Percentiles rank a stretch among this genome's conserved stretches.
Conservation (phyloP, 2,113 vertebrate genomes). For the Tylochromis polylepis region DNA sequence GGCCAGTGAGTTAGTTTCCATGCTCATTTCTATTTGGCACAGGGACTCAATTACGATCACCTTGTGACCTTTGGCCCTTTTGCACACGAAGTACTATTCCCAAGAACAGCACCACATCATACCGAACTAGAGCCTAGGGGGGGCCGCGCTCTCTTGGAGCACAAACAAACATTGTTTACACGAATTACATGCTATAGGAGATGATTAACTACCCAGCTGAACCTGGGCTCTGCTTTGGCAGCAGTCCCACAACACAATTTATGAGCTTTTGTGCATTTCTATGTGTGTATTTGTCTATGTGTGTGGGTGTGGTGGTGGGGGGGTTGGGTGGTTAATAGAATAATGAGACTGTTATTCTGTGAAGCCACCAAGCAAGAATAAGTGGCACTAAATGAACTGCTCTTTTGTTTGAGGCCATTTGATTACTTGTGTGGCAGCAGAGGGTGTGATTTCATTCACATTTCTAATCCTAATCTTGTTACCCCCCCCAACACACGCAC, state of each 20-base stretch:
- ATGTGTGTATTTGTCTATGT: neutral
- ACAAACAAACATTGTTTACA: conserved; percentile 56
- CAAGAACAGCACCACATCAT: conserved; percentile 13
- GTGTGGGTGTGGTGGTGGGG: neutral
- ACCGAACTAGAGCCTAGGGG: conserved; percentile 25
- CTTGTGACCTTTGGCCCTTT: conserved; percentile 51
- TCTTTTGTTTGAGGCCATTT: conserved; percentile 60
- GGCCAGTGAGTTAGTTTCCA: neutral
- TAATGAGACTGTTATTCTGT: conserved; percentile 48
- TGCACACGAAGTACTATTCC: conserved; percentile 34
- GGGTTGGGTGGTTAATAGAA: conserved; percentile 33
- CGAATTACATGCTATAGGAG: conserved; percentile 50
- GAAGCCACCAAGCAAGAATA: conserved; percentile 53
- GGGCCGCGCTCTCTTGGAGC: conserved; percentile 16
- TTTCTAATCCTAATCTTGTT: conserved; percentile 57
- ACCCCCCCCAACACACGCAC: neutral
- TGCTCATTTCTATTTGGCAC: neutral
- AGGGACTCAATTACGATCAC: conserved; percentile 54
- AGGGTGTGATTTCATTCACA: conserved; percentile 45
- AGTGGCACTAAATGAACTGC: conserved; percentile 50
- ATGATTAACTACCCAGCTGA: conserved; percentile 65
- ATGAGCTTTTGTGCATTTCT: conserved; percentile 37
- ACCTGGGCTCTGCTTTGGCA: conserved; percentile 28
- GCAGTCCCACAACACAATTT: conserved; percentile 39
- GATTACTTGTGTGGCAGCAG: conserved; percentile 39